Evolutionary conservation across 2,888 invertebrate species (phyloP).

Genomic region (Polietes domitor): DNA sequence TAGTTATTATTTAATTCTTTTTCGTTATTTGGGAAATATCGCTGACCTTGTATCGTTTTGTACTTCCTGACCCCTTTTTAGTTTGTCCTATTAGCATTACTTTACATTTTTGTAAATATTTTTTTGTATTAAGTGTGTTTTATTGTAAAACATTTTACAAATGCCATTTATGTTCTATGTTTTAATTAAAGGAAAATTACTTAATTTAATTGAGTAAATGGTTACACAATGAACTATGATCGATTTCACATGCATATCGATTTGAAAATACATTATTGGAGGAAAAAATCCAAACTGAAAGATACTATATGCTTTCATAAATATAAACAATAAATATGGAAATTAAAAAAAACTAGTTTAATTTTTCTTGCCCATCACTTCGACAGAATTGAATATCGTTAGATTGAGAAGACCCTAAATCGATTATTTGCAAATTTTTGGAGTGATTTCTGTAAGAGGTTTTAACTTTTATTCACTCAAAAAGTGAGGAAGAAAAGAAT

Average conservation of each 20-base stretch:
- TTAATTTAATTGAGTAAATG: slow-evolving; percentile 25
- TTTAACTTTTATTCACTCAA: too few species aligned
- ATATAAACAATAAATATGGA: slow-evolving; percentile 17
- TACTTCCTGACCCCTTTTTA: neutral
- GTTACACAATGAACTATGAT: slow-evolving; percentile 4
- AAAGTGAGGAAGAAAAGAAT: too few species aligned
- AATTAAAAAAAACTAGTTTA: too few species aligned
- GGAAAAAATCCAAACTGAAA: slow-evolving; percentile 8
- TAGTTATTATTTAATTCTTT: slow-evolving; percentile 26
- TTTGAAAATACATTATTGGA: neutral
- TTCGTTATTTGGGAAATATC: neutral
- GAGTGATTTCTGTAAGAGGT: too few species aligned
- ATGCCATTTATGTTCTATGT: slow-evolving; percentile 21
- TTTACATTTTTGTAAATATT: slow-evolving; percentile 22
- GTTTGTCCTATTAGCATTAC: neutral
- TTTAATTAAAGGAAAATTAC: neutral
- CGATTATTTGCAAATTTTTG: too few species aligned
- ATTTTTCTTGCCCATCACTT: too few species aligned
- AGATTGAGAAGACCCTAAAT: too few species aligned
- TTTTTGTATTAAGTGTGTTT: slow-evolving; percentile 23
- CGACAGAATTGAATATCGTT: too few species aligned
- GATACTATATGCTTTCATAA: neutral
- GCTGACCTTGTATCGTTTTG: neutral
- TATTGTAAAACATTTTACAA: slow-evolving; percentile 9
- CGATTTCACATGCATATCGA: slow-evolving; percentile 19